phyloP scores from a whole-genome alignment of 2,113 vertebrate species.

The Psilopogon haemacephalus region DNA sequence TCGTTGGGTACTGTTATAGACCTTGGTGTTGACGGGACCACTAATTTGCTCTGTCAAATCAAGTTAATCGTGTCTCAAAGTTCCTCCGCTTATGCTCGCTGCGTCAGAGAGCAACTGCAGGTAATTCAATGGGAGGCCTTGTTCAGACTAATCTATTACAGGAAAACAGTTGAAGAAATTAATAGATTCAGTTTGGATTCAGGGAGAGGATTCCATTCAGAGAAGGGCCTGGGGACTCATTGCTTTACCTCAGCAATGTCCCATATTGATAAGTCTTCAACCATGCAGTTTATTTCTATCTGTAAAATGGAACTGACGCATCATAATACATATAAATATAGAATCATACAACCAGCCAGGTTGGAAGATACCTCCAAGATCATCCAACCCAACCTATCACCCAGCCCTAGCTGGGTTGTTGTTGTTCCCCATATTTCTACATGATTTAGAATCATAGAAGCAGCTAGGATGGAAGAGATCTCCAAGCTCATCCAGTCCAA shows the following conservation, averaged over 20 bases:
- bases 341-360: too few relatives aligned
- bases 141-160: not conserved
- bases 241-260: not conserved
- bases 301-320: not conserved
- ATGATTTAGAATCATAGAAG: too few relatives aligned
- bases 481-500: too few relatives aligned
- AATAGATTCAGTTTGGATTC: not conserved
- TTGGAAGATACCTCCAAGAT: too few relatives aligned
- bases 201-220: not conserved
- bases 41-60: conserved; percentile 40
- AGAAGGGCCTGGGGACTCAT: not conserved
- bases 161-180: not conserved
- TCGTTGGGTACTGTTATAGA: not conserved
- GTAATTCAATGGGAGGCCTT: not conserved
- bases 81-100: not conserved
- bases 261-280: not conserved
- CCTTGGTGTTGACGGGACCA: not conserved
- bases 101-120: conserved; percentile 5
- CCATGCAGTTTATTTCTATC: not conserved
- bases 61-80: conserved; percentile 18
- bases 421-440: too few relatives aligned
- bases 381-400: too few relatives aligned
- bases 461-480: too few relatives aligned
- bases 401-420: too few relatives aligned
- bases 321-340: not conserved